Conservation (phyloP, 2,888 invertebrate genomes). For the Drosophila affinis region DNA sequence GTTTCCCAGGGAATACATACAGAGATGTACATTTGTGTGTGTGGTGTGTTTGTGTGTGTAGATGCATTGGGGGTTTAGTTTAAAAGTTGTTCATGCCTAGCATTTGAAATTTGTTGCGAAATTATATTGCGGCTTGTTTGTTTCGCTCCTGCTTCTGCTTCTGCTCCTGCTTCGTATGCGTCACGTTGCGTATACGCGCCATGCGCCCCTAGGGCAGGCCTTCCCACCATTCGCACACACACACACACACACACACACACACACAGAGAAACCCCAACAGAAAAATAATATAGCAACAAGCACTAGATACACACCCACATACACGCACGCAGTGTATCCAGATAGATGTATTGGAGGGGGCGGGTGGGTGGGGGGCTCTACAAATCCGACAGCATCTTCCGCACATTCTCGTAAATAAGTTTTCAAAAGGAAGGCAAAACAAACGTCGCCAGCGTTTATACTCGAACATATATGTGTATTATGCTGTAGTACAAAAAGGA, state of each 20-base stretch:
- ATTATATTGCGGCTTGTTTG: constrained; percentile 52
- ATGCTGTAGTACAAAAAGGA: constrained; percentile 65
- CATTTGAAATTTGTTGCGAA: constrained; percentile 74
- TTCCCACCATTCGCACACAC: constrained; percentile 18
- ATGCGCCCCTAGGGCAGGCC: constrained; percentile 31
- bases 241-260: no score
- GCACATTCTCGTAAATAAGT: constrained; percentile 73
- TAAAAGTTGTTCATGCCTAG: constrained; percentile 74
- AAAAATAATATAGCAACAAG: constrained; percentile 37
- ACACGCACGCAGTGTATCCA: constrained; percentile 6
- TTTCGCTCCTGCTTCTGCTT: constrained; percentile 35
- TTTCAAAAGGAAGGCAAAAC: constrained; percentile 51
- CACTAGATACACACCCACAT: constrained; percentile 26
- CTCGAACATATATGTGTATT: constrained; percentile 5
- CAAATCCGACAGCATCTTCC: constrained; percentile 66
- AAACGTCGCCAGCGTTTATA: constrained; percentile 44
- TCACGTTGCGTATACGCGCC: constrained; percentile 66
- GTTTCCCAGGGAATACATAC: constrained; percentile 52
- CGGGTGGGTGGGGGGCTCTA: constrained; percentile 26
- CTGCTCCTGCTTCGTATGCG: constrained; percentile 61
- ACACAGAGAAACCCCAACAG: constrained; percentile 19
- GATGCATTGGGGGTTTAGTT: constrained; percentile 50
- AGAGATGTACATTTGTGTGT: constrained; percentile 18
- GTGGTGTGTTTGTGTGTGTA: constrained; percentile 31
- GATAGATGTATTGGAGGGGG: constrained; percentile 14